Base-by-base conservation (phyloP, 2,888 invertebrate genomes). In the Orthosia gothica region DNA sequence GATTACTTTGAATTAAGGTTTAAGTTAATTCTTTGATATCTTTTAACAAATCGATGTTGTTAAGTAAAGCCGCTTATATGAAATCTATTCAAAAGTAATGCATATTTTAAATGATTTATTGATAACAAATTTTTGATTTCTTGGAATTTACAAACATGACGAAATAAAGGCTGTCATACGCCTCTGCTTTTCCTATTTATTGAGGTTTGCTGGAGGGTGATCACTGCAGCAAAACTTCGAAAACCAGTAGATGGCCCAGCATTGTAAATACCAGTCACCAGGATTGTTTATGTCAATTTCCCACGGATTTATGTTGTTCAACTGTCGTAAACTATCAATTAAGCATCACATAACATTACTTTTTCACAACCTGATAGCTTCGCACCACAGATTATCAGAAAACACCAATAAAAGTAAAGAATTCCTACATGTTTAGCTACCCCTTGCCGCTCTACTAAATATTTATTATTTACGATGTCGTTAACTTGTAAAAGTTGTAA, bases 401-500 rank as follows among this genome's bases (percentile, higher is more conserved):
- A 83, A 74, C 40, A 59, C 45, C 63, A 73, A 69, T 76, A 74
- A 82, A 83, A 64, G 64, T 76, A 76, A 79, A 67, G 40, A 82
- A 82, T 82, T 64, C 74, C 74, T 57, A 82, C 76, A 80, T 79
- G 85, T 79, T 79, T 66, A 77, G 75, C 74, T 65, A 86, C 82
- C 82, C 83, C 89, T 89, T 77, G 63, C 80, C 68, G 74, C 67
- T 78, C 83, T 73, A 83, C 86, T 87, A 89, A 90, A 89, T 84
- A 86, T 79, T 71, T 81, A 83, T 91, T 87, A 93, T 93, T 93
- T 92, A 93, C 82, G 91, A 91, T 89, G 91, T 92, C 92, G 93
- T 93, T 93, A 93, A 91, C 91, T 89, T 91, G 92, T 92, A 88
- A 89, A 90, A 91, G 91, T 89, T 89, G 91, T 93, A 93, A 93